Conservation (phyloP, 2,113 vertebrate genomes). For the Bos indicus region DNA sequence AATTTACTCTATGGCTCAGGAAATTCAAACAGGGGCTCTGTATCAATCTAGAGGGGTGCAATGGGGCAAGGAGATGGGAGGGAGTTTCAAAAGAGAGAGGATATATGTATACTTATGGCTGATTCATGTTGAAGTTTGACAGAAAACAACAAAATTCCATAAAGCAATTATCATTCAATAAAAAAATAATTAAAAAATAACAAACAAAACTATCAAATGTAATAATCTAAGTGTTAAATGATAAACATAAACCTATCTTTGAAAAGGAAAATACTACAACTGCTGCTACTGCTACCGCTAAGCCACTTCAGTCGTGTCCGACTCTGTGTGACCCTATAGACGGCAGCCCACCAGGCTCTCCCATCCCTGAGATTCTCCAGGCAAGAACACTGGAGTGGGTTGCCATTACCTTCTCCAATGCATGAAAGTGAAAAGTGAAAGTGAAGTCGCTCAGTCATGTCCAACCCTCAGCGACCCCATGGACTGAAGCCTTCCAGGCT, state of each 20-base stretch:
- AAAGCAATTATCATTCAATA: neutral
- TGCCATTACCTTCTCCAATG: too few relatives aligned
- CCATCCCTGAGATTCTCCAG: too few relatives aligned
- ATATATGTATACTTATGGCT: neutral
- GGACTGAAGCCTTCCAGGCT: too few relatives aligned
- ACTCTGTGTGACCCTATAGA: too few relatives aligned
- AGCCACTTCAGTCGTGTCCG: accelerated
- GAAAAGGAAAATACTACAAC: neutral
- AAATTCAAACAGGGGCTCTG: neutral
- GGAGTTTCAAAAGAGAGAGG: neutral
- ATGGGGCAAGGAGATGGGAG: neutral
- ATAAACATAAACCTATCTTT: neutral
- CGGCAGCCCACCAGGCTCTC: too few relatives aligned
- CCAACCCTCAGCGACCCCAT: too few relatives aligned
- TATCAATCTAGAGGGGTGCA: neutral
- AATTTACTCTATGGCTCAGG: neutral
- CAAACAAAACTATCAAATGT: neutral
- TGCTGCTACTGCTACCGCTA: too few relatives aligned
- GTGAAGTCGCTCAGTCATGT: too few relatives aligned
- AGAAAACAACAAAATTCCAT: neutral
- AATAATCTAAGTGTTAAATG: neutral
- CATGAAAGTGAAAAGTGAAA: too few relatives aligned
- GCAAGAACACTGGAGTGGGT: too few relatives aligned
- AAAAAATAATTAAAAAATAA: neutral
- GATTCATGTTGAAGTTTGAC: neutral